Percentiles rank a stretch among this genome's conserved stretches.
phyloP scores from a whole-genome alignment of 2,888 invertebrate species.

The Diachrysia chrysitis region DNA sequence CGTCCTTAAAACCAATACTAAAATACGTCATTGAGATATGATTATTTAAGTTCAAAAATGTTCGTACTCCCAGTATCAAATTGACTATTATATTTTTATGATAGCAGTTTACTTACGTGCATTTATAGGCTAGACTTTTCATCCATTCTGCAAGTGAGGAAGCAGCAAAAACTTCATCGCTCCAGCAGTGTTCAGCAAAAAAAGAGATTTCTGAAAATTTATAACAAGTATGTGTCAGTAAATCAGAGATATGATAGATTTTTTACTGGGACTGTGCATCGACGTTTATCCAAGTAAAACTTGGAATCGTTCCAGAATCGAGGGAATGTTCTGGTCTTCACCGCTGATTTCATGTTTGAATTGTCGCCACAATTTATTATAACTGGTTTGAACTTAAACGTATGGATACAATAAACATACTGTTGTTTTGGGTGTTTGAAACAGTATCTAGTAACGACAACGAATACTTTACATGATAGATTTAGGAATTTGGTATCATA shows the following conservation, averaged over 20 bases:
- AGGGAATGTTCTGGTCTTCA: constrained; percentile 61
- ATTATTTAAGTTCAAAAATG: too few species aligned
- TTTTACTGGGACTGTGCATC: constrained; percentile 61
- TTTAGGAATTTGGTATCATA: background rate
- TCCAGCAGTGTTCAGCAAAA: constrained; percentile 33
- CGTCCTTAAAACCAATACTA: too few species aligned
- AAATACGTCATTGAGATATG: too few species aligned
- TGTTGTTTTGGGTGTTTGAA: background rate
- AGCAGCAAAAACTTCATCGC: constrained; percentile 5
- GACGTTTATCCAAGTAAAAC: constrained; percentile 59
- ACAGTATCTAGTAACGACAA: background rate
- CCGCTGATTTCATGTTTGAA: constrained; percentile 61
- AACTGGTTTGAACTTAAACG: constrained; percentile 23
- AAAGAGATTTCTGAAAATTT: constrained; percentile 41
- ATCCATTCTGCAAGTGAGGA: background rate
- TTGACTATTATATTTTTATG: too few species aligned
- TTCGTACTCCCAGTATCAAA: too few species aligned
- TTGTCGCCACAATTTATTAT: constrained; percentile 53
- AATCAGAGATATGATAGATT: constrained; percentile 58
- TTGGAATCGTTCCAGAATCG: constrained; percentile 65
- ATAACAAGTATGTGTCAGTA: constrained; percentile 44
- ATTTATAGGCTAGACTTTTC: background rate
- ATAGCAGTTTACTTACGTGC: too few species aligned
- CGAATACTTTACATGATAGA: background rate
- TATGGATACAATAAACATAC: constrained; percentile 10